Base-by-base conservation (phyloP, 2,888 invertebrate genomes). In the Rotaria magnacalcarata region DNA sequence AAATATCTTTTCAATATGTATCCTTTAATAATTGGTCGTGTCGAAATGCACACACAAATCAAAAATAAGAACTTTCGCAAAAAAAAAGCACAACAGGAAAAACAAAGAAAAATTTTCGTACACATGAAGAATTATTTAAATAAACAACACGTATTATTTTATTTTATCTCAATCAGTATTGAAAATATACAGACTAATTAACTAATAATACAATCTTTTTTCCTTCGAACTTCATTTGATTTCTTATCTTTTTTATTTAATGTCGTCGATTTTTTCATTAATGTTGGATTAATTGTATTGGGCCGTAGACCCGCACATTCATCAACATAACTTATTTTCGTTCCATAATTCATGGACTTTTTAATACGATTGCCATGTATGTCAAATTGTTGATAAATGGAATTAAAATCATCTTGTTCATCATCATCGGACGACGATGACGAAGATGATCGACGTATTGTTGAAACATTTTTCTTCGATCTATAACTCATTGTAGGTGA, bases 251-350 rank as follows among this genome's bases (percentile, higher is more conserved):
- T 80, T 47, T 80, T 80, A 47, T 47, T 47, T 80, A n/a, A 43
- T 80, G 47, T 47, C 41, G 0, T 41, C 3, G 80, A 19, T 80
- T 43, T 80, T 80, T 43, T 80, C 47, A 16, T 80, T 47, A 47
- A 47, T 47, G 80, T 6, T 11, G 80, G 16, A 24, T 21, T 43
- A n/a, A 47, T 21, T 24, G 80, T 41, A n/a, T 80, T 43, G 24
- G 19, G n/a, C n/a, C 47, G 24, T 5, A 11, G 47, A 41, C 43
- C 11, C 24, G 24, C 43, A 47, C 34, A 24, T 47, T 80, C 80
- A 52, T 86, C 86, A 27, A 86, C 86, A 85, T 86, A 86, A 60
- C 86, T 86, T 41, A 86, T 86, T 43, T 86, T 86, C 11, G 85
- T 85, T 10, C 86, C 86, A n/a, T 60, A 84, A 84, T 84, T 86